Evolutionary conservation across 2,797 vertebrate genomes (phyloP).

Genomic region (Enteromius treurensis): DNA sequence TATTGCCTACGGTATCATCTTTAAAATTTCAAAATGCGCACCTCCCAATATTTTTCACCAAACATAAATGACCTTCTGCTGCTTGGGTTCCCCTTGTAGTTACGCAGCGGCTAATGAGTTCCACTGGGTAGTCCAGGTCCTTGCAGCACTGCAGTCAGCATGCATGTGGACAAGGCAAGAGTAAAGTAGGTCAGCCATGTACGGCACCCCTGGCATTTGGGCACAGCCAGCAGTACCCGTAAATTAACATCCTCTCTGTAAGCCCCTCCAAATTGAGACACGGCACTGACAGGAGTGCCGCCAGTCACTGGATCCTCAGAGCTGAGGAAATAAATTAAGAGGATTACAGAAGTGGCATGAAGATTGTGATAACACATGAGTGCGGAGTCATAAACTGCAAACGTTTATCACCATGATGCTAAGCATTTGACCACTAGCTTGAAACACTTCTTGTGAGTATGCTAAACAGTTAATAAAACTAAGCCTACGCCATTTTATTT

Average conservation of each 20-base stretch:
- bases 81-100: slow-evolving; percentile 4
- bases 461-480: not conserved
- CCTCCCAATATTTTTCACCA: not conserved
- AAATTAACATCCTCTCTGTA: slow-evolving; percentile 65
- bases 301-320: slow-evolving; percentile 14
- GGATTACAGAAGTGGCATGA: slow-evolving; percentile 16
- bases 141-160: slow-evolving; percentile 35
- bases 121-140: slow-evolving; percentile 29
- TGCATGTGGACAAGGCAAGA: slow-evolving; percentile 32
- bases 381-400: not conserved
- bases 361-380: slow-evolving; percentile 17
- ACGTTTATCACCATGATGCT: not conserved
- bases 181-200: slow-evolving; percentile 60
- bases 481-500: not conserved
- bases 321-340: slow-evolving; percentile 22
- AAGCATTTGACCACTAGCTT: not conserved
- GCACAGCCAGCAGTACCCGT: slow-evolving; percentile 59
- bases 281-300: slow-evolving; percentile 20
- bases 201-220: slow-evolving; percentile 54
- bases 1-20: not conserved
- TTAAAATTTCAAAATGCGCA: slow-evolving; percentile 15
- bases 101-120: slow-evolving; percentile 40
- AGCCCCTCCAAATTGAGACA: slow-evolving; percentile 60
- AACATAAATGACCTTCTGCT: slow-evolving; percentile 22
- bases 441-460: not conserved